Evolutionary conservation across 2,113 vertebrate genomes (phyloP).

Genomic region (Seriola aureovittata): DNA sequence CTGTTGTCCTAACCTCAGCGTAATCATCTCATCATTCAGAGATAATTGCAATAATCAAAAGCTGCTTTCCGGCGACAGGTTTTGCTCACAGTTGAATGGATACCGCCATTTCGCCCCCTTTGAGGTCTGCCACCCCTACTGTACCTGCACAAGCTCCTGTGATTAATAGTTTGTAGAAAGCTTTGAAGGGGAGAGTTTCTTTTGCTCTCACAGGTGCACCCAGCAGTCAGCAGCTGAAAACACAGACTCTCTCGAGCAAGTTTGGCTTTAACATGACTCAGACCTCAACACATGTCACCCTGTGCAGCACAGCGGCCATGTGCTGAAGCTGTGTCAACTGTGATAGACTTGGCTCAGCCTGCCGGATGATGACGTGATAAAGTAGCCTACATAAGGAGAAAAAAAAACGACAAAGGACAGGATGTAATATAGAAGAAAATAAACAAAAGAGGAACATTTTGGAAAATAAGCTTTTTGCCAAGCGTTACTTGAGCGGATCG

Average conservation of each 20-base stretch:
- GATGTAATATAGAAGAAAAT: not conserved
- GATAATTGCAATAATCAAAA: conserved; percentile 44
- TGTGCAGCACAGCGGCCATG: conserved; percentile 1
- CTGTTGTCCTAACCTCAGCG: not conserved
- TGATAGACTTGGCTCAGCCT: conserved; percentile 28
- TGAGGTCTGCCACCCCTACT: not conserved
- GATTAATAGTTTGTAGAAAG: conserved; percentile 55
- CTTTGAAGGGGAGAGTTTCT: conserved; percentile 46
- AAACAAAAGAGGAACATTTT: not conserved
- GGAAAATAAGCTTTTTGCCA: not conserved
- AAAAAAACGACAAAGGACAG: not conserved
- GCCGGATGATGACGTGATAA: conserved; percentile 32
- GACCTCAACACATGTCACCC: conserved; percentile 39
- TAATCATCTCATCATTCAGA: conserved; percentile 21
- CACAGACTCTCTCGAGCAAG: conserved; percentile 39
- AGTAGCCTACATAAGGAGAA: not conserved
- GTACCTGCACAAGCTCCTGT: conserved; percentile 10
- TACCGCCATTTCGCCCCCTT: not conserved
- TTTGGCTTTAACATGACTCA: conserved; percentile 44
- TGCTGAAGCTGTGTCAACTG: conserved; percentile 28
- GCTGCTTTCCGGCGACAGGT: not conserved
- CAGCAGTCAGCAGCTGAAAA: conserved; percentile 73
- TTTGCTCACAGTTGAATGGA: conserved; percentile 20
- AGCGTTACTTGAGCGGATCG: not conserved
- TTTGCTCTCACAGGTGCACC: conserved; percentile 69